Evolutionary conservation across 2,797 vertebrate genomes (phyloP).

Genomic region (Sebastes wilsoni): DNA sequence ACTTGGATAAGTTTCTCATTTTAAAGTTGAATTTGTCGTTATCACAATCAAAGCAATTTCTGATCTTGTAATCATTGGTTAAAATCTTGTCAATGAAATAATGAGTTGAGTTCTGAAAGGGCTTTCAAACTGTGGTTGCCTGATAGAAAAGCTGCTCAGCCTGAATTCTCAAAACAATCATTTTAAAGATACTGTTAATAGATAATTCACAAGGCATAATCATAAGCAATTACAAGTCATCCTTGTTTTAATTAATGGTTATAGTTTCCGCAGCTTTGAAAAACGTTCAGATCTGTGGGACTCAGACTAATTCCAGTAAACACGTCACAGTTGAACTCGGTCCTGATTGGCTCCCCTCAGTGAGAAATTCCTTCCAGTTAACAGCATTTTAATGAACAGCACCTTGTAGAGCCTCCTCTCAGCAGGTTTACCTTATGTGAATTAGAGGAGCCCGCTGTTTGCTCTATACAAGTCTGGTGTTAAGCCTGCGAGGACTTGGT

Average conservation of each 20-base stretch:
- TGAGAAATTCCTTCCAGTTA: conserved; percentile 33
- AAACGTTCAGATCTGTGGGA: neutral
- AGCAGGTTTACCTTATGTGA: conserved; percentile 50
- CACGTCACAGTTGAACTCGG: conserved; percentile 10
- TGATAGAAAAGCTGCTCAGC: neutral
- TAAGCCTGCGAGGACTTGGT: conserved; percentile 34
- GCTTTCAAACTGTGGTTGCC: neutral
- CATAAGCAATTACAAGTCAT: neutral
- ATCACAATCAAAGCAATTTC: neutral
- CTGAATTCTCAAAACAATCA: neutral
- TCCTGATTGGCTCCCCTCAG: conserved; percentile 20
- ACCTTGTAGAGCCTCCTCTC: conserved; percentile 31
- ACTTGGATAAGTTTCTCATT: neutral
- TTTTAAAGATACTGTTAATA: neutral
- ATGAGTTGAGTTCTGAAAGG: neutral
- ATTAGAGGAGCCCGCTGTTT: conserved; percentile 38
- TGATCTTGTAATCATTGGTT: neutral
- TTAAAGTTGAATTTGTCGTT: neutral
- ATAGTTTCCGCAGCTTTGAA: conserved; percentile 2
- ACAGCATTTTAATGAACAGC: conserved; percentile 50
- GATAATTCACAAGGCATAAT: neutral
- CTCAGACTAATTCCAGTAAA: conserved; percentile 18
- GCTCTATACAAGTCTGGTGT: conserved; percentile 26
- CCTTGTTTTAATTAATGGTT: neutral
- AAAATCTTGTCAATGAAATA: neutral